Evolutionary conservation across 2,113 vertebrate species (phyloP), one percentile per base, ranked within the genome.

Genomic region (Neogobius melanostomus): DNA sequence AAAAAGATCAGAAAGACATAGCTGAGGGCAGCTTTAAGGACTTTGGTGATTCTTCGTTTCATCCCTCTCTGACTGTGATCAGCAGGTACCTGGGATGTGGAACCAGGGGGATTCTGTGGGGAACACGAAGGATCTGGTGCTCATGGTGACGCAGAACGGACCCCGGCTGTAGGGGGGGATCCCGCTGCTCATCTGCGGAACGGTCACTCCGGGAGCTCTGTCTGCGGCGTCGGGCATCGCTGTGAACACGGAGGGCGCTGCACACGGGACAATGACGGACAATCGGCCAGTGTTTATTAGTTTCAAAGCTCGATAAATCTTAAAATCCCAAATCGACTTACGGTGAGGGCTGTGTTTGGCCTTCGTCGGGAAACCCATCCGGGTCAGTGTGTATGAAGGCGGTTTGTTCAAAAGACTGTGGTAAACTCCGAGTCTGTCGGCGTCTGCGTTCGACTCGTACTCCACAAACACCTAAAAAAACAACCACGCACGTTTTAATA

Each of bases 391-490:
- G 16, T 82, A 48, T 2, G 3, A 0, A 0, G 42, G 52, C 0
- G 16, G 2, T 5, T 0, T 10, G 11, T 71, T 72, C 17, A 74
- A 53, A 56, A 87, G 67, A 28, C 81, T 83, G 83, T 77, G 79
- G 77, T 84, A 85, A 45, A 85, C 68, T 11, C 86, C 86, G 0
- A 89, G 45, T 2, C 74, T 71, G 68, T 90, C 86, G 0, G 78
- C 80, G 12, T 82, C 75, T 0, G 0, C 0, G 8, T 0, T 0
- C 0, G 59, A 21, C 9, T 44, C 6, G 51, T 87, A 90, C 3
- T 85, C 78, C 7, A 90, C 43, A 21, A 80, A 90, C 1, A 82
- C 68, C 89, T 90, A 62, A 0, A 69, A 69, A 11, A 64, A n/a
- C n/a, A n/a, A n/a, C n/a, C 17, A 68, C 0, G 15, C 15, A 52